Base-by-base conservation (phyloP, 1,140 invertebrate species). In the Tetragonula clypearis region DNA sequence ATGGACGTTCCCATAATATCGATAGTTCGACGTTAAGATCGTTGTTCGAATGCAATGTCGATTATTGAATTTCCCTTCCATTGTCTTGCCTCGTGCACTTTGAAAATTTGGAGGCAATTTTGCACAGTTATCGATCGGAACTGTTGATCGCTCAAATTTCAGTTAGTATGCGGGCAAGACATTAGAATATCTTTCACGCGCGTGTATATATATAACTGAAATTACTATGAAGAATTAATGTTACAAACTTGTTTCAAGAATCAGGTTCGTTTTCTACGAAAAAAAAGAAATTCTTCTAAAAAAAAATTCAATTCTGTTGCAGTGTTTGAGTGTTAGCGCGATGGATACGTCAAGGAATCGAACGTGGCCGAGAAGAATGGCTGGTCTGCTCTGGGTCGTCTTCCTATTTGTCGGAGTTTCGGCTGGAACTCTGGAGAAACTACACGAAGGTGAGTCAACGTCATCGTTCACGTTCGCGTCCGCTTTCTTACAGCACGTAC, bases 391-490 rank as follows among this genome's bases (percentile, higher is more conserved):
- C 83, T 91, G 92, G 88, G 78, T 94, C 58, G 88, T 91, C 73
- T 89, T 93, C 84, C 89, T 91, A n/a, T 77, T 93, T 65, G 88
- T 90, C 73, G 91, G 86, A 79, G 88, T 90, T 83, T 88, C 90
- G 75, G 93, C 93, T 66, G 94, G 94, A 77, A 94, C 93, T 73
- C 79, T 94, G 91, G 94, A 94, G 88, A 94, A 94, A 88, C 91
- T 94, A 35, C 94, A 94, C 87, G 94, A 94, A 94, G 94, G 94
- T 94, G 82, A 94, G 93, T 92, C 79, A 69, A 81, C 26, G 9
- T 8, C 30, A 19, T 49, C 23, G 35, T 55, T 30, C 15, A 26
- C 41, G 49, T 9, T n/a, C 60, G 19, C 58, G 35, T 76, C 23
- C 12, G 1, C n/a, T 12, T 19, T 35, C 19, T 19, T 12, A 21